Evolutionary conservation across 2,113 vertebrate genomes (phyloP).

Genomic region (Cairina moschata): DNA sequence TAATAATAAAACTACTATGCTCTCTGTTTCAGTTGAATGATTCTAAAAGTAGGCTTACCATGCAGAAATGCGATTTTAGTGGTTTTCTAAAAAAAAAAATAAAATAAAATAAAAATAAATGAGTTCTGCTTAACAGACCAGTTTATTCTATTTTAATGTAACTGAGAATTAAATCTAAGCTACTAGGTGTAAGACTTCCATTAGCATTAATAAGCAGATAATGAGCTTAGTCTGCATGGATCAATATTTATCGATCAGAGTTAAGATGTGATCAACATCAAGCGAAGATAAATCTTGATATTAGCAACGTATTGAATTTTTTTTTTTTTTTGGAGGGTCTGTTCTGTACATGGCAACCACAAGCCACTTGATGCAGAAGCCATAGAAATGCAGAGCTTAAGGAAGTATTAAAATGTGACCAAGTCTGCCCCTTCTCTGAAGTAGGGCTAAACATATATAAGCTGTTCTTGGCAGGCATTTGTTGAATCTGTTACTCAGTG

Average conservation of each 20-base stretch:
- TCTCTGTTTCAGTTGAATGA: not conserved
- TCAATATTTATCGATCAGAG: not conserved
- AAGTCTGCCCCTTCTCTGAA: not conserved
- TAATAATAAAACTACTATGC: fast-evolving
- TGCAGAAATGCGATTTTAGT: not conserved
- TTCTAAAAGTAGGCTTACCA: not conserved
- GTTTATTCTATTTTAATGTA: not conserved
- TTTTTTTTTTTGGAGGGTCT: not conserved
- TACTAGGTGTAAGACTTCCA: not conserved
- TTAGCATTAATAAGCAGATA: not conserved
- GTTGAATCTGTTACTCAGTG: not conserved
- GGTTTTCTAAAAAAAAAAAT: not conserved
- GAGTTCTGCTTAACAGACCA: not conserved
- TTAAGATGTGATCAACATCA: not conserved
- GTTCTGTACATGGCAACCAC: not conserved
- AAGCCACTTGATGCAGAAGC: not conserved
- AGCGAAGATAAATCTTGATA: not conserved
- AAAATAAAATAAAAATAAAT: not conserved
- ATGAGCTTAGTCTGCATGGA: not conserved
- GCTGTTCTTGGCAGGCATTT: not conserved
- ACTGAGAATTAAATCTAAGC: not conserved
- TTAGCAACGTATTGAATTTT: not conserved
- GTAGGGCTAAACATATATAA: not conserved
- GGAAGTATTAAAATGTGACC: not conserved
- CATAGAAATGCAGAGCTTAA: not conserved